Conservation (phyloP, 2,797 vertebrate genomes). For the Luscinia megarhynchos region DNA sequence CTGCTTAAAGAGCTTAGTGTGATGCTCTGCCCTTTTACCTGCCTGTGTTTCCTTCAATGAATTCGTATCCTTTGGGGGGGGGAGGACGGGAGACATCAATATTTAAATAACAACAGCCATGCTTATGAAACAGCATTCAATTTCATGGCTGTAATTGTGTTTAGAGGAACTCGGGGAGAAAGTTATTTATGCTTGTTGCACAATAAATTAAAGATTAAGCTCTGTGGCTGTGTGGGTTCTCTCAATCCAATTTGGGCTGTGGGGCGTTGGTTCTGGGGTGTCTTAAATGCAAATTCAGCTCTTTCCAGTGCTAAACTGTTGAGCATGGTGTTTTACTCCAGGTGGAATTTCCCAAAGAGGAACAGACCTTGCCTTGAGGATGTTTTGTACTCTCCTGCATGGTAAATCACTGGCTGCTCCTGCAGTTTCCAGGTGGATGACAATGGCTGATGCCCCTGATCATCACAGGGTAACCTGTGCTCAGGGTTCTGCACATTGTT, state of each 20-base stretch:
- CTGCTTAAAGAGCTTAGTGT: neutral
- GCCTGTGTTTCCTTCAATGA: neutral
- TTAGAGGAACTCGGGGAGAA: neutral
- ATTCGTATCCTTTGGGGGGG: neutral
- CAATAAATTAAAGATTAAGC: slow-evolving; percentile 52
- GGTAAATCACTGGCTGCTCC: neutral
- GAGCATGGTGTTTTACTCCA: neutral
- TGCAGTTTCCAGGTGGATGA: neutral
- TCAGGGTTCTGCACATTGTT: neutral
- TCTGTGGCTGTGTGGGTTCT: neutral
- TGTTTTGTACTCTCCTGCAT: accelerated
- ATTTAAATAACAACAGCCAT: neutral
- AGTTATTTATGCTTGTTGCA: neutral
- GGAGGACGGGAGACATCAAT: neutral
- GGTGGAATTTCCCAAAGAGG: neutral
- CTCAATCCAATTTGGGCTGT: neutral
- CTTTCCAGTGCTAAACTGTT: neutral
- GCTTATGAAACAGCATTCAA: neutral
- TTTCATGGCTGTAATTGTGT: neutral
- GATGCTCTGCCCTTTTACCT: neutral
- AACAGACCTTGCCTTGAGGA: neutral
- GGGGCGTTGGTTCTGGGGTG: accelerated
- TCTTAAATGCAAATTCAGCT: neutral
- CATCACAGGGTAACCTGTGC: accelerated
- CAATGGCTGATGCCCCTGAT: accelerated